Conservation (phyloP, 2,888 invertebrate species). For the Thysanoteuthis rhombus region DNA sequence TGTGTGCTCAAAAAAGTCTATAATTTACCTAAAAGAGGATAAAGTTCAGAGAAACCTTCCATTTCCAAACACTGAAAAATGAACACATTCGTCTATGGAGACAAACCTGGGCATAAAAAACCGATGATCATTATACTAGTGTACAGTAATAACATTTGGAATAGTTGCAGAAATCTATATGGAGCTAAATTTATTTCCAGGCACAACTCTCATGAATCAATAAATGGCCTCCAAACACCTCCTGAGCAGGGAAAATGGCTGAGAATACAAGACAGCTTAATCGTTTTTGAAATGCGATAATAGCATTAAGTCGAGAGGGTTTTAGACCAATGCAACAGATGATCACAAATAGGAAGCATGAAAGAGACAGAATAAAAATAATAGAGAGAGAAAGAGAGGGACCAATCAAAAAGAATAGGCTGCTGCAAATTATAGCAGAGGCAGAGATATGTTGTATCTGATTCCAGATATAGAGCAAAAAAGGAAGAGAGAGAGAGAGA, state of each 20-base stretch:
- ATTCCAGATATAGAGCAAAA: no score
- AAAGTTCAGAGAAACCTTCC: background rate
- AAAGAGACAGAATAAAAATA: background rate
- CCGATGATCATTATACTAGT: background rate
- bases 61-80: background rate
- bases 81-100: background rate
- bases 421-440: background rate
- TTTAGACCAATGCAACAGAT: background rate
- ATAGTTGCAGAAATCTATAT: background rate
- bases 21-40: background rate
- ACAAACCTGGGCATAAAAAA: background rate
- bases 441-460: background rate
- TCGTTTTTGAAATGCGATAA: background rate
- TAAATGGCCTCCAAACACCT: background rate
- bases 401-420: background rate
- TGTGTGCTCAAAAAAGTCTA: background rate
- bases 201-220: background rate
- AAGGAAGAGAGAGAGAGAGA: background rate
- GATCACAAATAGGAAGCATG: background rate
- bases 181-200: background rate
- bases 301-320: background rate
- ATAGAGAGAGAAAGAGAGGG: background rate
- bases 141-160: background rate
- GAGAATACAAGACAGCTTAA: background rate
- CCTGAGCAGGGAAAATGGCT: background rate